Base-by-base conservation (phyloP, 2,888 invertebrate genomes). In the Sphinx pinastri region DNA sequence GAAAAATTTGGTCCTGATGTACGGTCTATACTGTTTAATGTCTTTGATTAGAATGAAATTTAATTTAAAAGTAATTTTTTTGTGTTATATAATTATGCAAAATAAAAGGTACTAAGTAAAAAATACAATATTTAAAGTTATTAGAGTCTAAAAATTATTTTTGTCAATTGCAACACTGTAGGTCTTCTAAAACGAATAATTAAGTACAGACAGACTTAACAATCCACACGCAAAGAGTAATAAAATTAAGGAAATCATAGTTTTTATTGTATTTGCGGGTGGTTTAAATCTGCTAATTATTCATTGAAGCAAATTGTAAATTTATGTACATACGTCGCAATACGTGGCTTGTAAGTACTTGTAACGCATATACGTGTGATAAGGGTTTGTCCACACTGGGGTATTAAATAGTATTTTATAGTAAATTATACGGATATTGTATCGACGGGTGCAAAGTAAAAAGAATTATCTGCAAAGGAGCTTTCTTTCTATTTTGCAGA, bases 231-330 rank as follows among this genome's bases (percentile, higher is more conserved):
- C 60, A 63, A 47, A 63, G 47, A 13, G 47, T 12, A 47, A 47
- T 63, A 63, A 45, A 63, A 47, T 12, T 16, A 10, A 16, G 16
- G 45, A 63, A 16, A 12, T 5, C 49, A 10, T 47, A 47, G 19
- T 19, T 54, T 54, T 54, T 54, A 16, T 6, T 16, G n/a, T 12
- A 10, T 60, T 38, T 6, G 49, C 19, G 19, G 19, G 63, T 63
- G 49, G 16, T 16, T 54, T 10, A 2, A 38, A 45, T 2, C 12
- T 19, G 14, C 25, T 63, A 19, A 63, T 63, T 49, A 49, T 63
- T 19, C 19, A 49, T 63, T 63, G 19, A 47, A 14, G 12, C 19
- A 55, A 55, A 49, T 63, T 58, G 31, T 38, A 58, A 58, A 58
- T 58, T 31, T 58, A 58, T 58, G 25, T 58, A 31, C 58, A 63